phyloP scores from a whole-genome alignment of 2,888 invertebrate species.

The Callinectes sapidus region DNA sequence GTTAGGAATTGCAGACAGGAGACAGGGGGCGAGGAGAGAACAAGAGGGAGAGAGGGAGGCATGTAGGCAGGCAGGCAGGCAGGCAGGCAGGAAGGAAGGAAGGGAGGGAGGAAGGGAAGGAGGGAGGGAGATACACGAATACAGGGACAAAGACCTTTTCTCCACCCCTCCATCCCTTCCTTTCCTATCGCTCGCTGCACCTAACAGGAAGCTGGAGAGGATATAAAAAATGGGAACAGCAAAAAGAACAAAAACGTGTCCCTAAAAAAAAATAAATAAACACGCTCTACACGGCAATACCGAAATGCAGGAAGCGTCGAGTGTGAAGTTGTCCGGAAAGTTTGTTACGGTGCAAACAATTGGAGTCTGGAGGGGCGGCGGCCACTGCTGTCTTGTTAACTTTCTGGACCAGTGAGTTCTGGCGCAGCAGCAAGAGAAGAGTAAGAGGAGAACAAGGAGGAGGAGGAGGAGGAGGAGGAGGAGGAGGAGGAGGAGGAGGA shows the following conservation, averaged over 20 bases:
- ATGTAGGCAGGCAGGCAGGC: neutral
- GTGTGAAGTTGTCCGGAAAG: slow-evolving; percentile 25
- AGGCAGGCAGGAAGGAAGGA: neutral
- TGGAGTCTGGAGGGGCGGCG: slow-evolving; percentile 19
- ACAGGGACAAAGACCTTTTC: slow-evolving; percentile 1
- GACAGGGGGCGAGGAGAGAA: neutral
- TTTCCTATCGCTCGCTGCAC: neutral
- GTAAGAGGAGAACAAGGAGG: neutral
- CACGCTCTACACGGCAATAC: neutral
- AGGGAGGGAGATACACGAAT: neutral
- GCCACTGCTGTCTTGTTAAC: slow-evolving; percentile 26
- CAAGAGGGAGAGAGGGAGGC: neutral
- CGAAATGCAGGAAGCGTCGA: slow-evolving; percentile 25
- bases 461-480: neutral
- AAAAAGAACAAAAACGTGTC: neutral
- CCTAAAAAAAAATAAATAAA: slow-evolving; percentile 18
- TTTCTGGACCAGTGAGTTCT: slow-evolving; percentile 17
- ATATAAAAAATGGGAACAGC: neutral
- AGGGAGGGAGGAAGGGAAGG: neutral
- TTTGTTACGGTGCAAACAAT: slow-evolving; percentile 30
- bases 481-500: neutral
- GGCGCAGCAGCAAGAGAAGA: neutral
- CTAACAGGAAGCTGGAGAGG: neutral
- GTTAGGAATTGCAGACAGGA: neutral
- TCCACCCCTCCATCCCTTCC: slow-evolving; percentile 19